Percentiles rank a stretch among this genome's conserved stretches.
Conservation (phyloP, 2,113 vertebrate genomes). For the Asarcornis scutulata region DNA sequence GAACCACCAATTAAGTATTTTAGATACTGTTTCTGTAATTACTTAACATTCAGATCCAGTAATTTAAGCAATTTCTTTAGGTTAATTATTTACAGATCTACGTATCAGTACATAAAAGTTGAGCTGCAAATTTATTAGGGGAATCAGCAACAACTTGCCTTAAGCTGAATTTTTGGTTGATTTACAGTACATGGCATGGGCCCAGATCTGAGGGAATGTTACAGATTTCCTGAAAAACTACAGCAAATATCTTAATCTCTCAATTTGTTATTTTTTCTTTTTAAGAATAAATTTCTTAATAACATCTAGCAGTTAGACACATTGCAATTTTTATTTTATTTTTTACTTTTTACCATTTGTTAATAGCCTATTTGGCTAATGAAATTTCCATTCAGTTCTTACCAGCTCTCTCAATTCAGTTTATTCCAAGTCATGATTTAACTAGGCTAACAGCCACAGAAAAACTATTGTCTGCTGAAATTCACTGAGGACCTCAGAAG, state of each 20-base stretch:
- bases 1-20: neutral
- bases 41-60: neutral
- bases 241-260: neutral
- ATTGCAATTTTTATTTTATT: no score
- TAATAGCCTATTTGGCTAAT: neutral
- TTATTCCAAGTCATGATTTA: neutral
- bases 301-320: neutral
- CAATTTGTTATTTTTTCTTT: neutral
- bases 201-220: neutral
- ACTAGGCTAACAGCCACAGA: neutral
- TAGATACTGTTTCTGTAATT: neutral
- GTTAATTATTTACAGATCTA: neutral
- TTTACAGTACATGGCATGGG: neutral
- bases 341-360: neutral
- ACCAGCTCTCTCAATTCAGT: neutral
- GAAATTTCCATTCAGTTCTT: neutral
- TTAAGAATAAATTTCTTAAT: neutral
- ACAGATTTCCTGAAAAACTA: neutral
- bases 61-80: neutral
- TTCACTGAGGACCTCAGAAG: neutral
- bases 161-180: neutral
- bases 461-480: neutral
- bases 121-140: neutral
- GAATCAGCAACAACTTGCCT: neutral
- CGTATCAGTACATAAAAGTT: neutral